Conservation (phyloP, 2,888 invertebrate species). For the Serripes groenlandicus region DNA sequence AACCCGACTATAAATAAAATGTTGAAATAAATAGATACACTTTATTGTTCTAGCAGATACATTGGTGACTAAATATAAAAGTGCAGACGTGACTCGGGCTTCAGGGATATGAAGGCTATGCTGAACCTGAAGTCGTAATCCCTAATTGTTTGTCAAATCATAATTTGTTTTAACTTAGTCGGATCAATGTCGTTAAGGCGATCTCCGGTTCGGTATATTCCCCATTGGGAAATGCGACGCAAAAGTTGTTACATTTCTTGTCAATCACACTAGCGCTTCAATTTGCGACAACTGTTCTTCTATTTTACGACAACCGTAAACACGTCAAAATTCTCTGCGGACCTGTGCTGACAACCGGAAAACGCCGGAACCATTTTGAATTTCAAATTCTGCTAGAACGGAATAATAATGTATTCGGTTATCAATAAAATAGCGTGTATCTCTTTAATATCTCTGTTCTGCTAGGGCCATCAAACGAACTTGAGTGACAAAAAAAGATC, state of each 20-base stretch:
- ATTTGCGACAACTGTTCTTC: conserved; percentile 44
- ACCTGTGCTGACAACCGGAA: conserved; percentile 61
- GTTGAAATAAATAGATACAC: too few relatives aligned
- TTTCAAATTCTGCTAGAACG: conserved; percentile 57
- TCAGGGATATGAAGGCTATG: too few relatives aligned
- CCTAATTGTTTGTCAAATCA: too few relatives aligned
- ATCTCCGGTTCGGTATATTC: too few relatives aligned
- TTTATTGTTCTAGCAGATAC: too few relatives aligned
- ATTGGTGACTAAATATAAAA: too few relatives aligned
- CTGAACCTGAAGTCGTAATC: too few relatives aligned
- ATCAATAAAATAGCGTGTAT: conserved; percentile 58
- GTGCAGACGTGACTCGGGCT: too few relatives aligned
- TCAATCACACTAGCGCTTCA: conserved; percentile 49
- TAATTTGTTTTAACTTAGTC: too few relatives aligned
- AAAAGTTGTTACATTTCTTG: conserved; percentile 52
- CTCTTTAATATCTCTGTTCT: conserved; percentile 21
- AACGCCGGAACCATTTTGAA: conserved; percentile 51
- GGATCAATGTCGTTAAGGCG: too few relatives aligned
- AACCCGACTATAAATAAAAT: too few relatives aligned
- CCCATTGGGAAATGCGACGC: conserved; percentile 35
- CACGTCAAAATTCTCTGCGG: conserved; percentile 66
- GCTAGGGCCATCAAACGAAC: conserved; percentile 13
- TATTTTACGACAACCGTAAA: conserved; percentile 62
- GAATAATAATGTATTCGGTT: conserved; percentile 53
- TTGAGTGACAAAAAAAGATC: conserved; percentile 12